Conservation (phyloP, 2,113 vertebrate species). For the Cygnus atratus region DNA sequence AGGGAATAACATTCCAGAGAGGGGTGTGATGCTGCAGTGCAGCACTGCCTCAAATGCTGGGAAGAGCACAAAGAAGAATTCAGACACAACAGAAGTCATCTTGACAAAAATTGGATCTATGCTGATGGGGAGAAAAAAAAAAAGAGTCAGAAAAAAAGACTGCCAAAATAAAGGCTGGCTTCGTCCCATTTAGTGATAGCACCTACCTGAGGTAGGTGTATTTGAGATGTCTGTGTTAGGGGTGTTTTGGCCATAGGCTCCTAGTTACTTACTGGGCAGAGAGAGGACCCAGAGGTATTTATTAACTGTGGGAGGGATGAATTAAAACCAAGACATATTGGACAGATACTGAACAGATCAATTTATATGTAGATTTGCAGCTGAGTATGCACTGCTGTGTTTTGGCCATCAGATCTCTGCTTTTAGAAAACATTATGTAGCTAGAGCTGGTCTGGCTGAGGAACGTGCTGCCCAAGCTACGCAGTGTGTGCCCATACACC, state of each 20-base stretch:
- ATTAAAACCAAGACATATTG: background rate
- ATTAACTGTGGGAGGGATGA: background rate
- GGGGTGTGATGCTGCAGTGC: constrained; percentile 27
- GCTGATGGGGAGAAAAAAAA: background rate
- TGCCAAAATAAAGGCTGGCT: background rate
- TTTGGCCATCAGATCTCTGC: background rate
- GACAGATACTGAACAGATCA: background rate
- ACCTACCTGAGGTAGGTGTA: background rate
- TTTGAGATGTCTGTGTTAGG: background rate
- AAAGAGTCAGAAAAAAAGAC: too few relatives aligned
- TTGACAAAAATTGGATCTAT: background rate
- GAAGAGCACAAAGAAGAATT: constrained; percentile 49
- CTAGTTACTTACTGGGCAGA: background rate
- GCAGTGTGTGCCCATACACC: fast-evolving
- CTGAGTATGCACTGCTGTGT: background rate
- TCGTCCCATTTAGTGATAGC: background rate
- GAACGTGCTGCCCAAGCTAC: background rate
- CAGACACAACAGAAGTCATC: constrained; percentile 19
- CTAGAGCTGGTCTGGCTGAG: background rate
- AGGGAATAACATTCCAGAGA: constrained; percentile 49
- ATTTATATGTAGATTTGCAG: background rate
- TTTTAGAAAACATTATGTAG: fast-evolving
- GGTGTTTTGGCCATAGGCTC: background rate
- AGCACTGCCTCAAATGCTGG: constrained; percentile 2
- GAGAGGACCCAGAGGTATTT: background rate